Percentiles rank a stretch among this genome's conserved stretches.
Evolutionary conservation across 2,888 invertebrate species (phyloP).

Genomic region (Seira ritae): DNA sequence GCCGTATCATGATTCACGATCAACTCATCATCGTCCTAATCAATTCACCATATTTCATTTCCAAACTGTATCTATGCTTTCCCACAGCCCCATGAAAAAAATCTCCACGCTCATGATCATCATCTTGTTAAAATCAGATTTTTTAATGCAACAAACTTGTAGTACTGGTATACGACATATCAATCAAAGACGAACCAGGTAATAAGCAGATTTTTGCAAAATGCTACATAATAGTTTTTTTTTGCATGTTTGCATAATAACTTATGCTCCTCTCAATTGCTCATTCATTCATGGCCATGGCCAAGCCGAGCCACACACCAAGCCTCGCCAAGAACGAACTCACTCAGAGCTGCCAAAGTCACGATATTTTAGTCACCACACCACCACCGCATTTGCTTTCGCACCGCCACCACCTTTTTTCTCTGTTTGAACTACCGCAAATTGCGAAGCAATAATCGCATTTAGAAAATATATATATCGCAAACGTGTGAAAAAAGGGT

Average conservation of each 20-base stretch:
- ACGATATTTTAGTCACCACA: not conserved
- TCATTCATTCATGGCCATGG: constrained; percentile 22
- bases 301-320: not conserved
- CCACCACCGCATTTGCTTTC: not conserved
- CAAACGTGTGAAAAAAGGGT: not conserved
- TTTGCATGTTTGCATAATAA: not conserved
- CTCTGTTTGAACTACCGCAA: not conserved
- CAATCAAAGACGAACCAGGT: not conserved
- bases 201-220: not conserved
- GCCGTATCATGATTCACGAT: not conserved
- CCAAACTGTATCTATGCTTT: not conserved
- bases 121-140: not conserved
- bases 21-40: not conserved
- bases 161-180: too few relatives aligned
- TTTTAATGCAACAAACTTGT: not conserved
- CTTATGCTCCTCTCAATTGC: not conserved
- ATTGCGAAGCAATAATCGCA: not conserved
- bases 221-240: not conserved
- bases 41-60: not conserved
- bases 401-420: not conserved
- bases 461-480: not conserved
- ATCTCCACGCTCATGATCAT: not conserved
- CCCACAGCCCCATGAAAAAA: not conserved
- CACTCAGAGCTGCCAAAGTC: too few relatives aligned
- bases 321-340: not conserved